Evolutionary conservation across 2,888 invertebrate species (phyloP), one percentile per base, ranked within the genome.

Genomic region (Hemistola chrysoprasaria): DNA sequence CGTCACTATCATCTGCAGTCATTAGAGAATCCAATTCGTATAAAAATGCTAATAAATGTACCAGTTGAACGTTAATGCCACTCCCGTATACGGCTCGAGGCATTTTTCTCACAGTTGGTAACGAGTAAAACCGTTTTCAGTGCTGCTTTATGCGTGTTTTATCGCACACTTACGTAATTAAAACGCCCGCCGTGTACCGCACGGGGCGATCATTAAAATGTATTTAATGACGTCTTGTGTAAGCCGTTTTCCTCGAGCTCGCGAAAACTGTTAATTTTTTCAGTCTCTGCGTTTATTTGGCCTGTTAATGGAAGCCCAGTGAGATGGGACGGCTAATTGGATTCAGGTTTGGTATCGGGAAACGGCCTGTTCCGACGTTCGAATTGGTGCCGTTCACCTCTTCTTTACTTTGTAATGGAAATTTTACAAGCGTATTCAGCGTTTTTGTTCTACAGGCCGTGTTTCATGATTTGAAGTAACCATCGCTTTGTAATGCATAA

Each of bases 301-400:
- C 54, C 67, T 59, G 64, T 69, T 77, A 79, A 78, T 80, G 74
- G 78, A 79, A 76, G 70, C 69, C 39, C 62, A 62, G 56, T 65
- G 73, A 74, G 77, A 75, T 78, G 75, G 68, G 71, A 70, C 68
- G 65, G 73, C 71, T 83, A 84, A 84, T 84, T 84, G 85, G 82
- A 81, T 79, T 76, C 74, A 69, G 75, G 76, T 80, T 77, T 72
- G 81, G 78, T 38, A 75, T 78, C 72, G 75, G 73, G 71, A 75
- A 69, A 68, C 67, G 65, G 46, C 62, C 58, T 56, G 59, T 54
- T 56, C 61, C 63, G 62, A 56, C 64, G 70, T 50, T 48, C 32
- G 45, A 50, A 55, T 56, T 57, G 60, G 53, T 67, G 70, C 70
- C 71, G 60, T 73, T 72, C 71, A 75, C 75, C 69, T 71, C 60